A percentile compares a stretch with the other conserved stretches of the same genome.
These are phyloP conservation scores for Dryas iulia DNA, from an alignment of 1,140 invertebrate species.

Conservation along the genomic window DNA sequence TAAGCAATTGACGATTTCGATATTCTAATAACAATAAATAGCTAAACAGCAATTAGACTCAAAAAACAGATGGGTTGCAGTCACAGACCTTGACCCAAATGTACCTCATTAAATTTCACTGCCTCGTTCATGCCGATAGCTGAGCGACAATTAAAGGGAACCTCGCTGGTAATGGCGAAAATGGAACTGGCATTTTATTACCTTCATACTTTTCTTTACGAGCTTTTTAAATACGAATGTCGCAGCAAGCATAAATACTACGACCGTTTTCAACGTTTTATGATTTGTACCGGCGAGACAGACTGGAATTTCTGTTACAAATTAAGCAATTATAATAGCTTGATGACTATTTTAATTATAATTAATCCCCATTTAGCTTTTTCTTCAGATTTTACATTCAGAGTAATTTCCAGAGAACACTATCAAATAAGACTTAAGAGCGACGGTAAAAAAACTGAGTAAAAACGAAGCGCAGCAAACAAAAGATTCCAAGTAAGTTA, in stretches of 20 bases:
- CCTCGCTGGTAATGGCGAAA: conserved; percentile 42
- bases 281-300: conserved; percentile 14
- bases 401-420: neutral
- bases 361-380: too few relatives aligned
- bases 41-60: conserved; percentile 41
- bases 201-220: conserved; percentile 48
- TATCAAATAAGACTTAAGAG: neutral
- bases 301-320: conserved; percentile 6
- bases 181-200: conserved; percentile 50
- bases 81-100: conserved; percentile 59
- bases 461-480: neutral
- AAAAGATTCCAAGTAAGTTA: neutral
- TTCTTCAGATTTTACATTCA: too few relatives aligned
- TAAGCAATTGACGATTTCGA: neutral
- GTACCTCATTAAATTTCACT: conserved; percentile 61
- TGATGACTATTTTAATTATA: too few relatives aligned
- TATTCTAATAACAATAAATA: conserved; percentile 22
- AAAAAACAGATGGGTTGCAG: conserved; percentile 37
- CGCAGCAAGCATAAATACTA: conserved; percentile 28
- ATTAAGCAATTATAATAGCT: neutral
- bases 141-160: conserved; percentile 55
- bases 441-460: neutral
- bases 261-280: conserved; percentile 24
- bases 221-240: conserved; percentile 33
- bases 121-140: conserved; percentile 48